Percentiles rank a stretch among this genome's conserved stretches.
phyloP scores from a whole-genome alignment of 35 echinoderm and acorn worm species.

The Hemicentrotus pulcherrimus region DNA sequence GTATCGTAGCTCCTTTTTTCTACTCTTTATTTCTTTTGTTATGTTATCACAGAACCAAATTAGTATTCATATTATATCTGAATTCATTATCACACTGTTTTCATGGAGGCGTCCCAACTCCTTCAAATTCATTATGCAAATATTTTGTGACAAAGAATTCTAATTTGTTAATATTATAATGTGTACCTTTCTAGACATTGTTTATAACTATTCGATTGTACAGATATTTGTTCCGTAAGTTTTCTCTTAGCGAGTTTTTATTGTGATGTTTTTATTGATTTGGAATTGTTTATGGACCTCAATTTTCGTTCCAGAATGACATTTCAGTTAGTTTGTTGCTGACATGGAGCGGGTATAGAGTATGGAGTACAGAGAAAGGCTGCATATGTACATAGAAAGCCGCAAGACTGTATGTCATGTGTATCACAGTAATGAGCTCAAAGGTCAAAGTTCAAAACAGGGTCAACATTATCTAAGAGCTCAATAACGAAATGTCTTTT shows the following conservation, averaged over 20 bases:
- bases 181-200: not conserved
- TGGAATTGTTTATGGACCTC: constrained; percentile 23
- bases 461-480: not conserved
- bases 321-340: not conserved
- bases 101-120: not conserved
- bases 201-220: constrained; percentile 34
- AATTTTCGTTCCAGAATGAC: not conserved
- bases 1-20: not conserved
- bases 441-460: not conserved
- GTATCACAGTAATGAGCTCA: not conserved
- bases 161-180: not conserved
- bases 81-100: constrained; percentile 22
- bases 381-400: constrained; percentile 11
- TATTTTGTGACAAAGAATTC: not conserved
- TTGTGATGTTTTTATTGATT: constrained; percentile 5
- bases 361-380: not conserved
- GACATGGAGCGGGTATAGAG: not conserved
- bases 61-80: constrained; percentile 16
- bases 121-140: constrained; percentile 13
- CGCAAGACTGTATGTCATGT: not conserved
- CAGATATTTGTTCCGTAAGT: constrained; percentile 33
- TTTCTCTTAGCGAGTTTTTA: not conserved
- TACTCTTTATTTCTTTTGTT: not conserved
- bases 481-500: not conserved
- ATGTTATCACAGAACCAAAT: not conserved